These are phyloP conservation scores for Dinothrombium tinctorium DNA, from an alignment of 1,140 invertebrate species.

Conservation along the genomic window DNA sequence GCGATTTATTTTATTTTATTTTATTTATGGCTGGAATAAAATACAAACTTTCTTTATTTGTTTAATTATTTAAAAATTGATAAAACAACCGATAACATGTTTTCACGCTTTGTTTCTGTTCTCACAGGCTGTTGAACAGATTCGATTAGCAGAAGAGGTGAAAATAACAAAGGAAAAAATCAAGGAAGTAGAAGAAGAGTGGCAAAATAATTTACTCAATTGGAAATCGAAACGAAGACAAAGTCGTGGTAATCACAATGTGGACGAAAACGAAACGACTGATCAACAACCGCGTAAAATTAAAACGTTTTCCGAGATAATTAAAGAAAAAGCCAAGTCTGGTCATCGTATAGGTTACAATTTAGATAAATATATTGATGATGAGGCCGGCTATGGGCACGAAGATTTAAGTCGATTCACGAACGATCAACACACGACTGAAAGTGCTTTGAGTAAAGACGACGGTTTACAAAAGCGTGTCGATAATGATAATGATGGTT, in stretches of 20 bases:
- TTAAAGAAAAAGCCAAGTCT: conserved; percentile 38
- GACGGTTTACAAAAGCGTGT: not conserved
- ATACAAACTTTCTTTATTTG: too few relatives aligned
- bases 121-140: conserved; percentile 16
- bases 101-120: not conserved
- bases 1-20: not conserved
- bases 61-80: too few relatives aligned
- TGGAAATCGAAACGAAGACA: conserved; percentile 65
- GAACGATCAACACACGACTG: too few relatives aligned
- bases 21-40: not conserved
- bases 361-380: conserved; percentile 9
- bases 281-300: conserved; percentile 36
- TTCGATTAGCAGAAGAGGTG: conserved; percentile 16
- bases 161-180: conserved; percentile 17
- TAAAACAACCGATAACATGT: too few relatives aligned
- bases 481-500: not conserved
- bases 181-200: conserved; percentile 19
- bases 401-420: too few relatives aligned
- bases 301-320: conserved; percentile 83
- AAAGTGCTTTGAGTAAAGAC: not conserved
- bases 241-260: conserved; percentile 33
- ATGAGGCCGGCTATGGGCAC: conserved; percentile 1
- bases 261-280: conserved; percentile 49
- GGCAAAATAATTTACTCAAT: conserved; percentile 58
- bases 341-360: conserved; percentile 11